Base-by-base conservation (phyloP, 2,797 vertebrate species). In the Leucoraja ocellata region DNA sequence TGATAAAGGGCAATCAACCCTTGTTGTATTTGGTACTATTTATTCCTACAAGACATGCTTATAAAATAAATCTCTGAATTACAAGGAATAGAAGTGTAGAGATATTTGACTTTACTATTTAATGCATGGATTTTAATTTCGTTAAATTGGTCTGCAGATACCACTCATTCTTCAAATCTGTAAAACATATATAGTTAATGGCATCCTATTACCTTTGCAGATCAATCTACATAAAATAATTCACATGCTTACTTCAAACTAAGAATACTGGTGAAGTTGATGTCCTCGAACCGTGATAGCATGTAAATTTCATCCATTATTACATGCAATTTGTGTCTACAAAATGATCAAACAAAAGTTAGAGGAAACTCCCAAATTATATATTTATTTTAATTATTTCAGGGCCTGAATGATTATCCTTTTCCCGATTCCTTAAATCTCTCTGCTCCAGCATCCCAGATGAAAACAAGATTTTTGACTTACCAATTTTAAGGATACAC, bases 221-320 rank as follows among this genome's bases (percentile, higher is more conserved):
- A 84, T 58, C 21, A 84, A 79, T 4, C 8, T 86, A 61, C 83
- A 63, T 28, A n/a, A 28, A 58, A 61, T 63, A 8, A 23, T 63
- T 86, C 58, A n/a, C 54, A 83, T 65, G 94, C 93, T 94, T 94
- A 95, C 95, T 93, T 36, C 36, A 95, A 94, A 83, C 95, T 95
- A 68, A 95, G 95, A 83, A 95, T 93, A 73, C 95, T 95, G 91
- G 94, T 94, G 93, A 95, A 95, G 71, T 93, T 93, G 84, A 11
- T 61, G 93, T 94, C 91, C 61, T 78, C 94, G 78, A 94, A 94
- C 36, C 95, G 93, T 39, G 95, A 95, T 0, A 94, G 93, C 95
- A 95, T 95, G 79, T 95, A 94, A 91, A 95, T 94, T 93, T 95
- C 95, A 94, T 95, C 95, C 93, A 95, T 58, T 93, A 95, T 94